Evolutionary conservation across 2,888 invertebrate genomes (phyloP), one percentile per base, ranked within the genome.

Genomic region (Drymonia ruficornis): DNA sequence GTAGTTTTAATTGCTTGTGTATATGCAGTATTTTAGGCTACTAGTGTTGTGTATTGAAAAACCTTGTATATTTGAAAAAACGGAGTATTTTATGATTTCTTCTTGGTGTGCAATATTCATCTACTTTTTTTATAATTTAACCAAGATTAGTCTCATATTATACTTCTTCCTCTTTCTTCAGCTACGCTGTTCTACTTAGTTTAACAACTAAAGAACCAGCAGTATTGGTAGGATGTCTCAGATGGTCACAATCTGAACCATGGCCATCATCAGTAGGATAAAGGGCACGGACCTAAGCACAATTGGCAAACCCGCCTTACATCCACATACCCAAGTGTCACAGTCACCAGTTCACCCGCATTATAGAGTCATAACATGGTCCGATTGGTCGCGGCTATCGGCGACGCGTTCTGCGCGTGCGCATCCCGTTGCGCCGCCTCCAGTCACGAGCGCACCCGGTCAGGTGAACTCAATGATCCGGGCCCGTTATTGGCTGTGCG

Each of bases 331-430:
- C 11, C 16, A 40, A 40, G 40, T 40, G 40, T 16, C 11, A 40
- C 40, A 40, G 40, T 15, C 40, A 40, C 16, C 16, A 16, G 16
- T 16, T 8, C 8, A 16, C 5, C 9, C 15, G 23, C 23, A 49
- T 38, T 38, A 38, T 38, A 38, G n/a, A 38, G 38, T 19, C 36
- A 38, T 40, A 40, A 40, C 40, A 40, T 16, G 23, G 19, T 23
- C 8, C 36, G 49, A 49, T 49, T 49, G 40, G 49, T 16, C 16
- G 16, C 36, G 49, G 49, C 36, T 42, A 49, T 49, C 15, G 42
- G 40, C 28, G 49, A 23, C 42, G 43, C 23, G 43, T 15, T 15
- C 9, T 44, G 40, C 40, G 40, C 40, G 40, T 40, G 40, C 40
- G 16, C 45, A 45, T 45, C 28, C 45, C 45, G 45, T 45, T 45